Percentiles rank a stretch among this genome's conserved stretches.
These are phyloP conservation scores for Athetis lepigone DNA, from an alignment of 2,888 invertebrate species.

Conservation along the genomic window DNA sequence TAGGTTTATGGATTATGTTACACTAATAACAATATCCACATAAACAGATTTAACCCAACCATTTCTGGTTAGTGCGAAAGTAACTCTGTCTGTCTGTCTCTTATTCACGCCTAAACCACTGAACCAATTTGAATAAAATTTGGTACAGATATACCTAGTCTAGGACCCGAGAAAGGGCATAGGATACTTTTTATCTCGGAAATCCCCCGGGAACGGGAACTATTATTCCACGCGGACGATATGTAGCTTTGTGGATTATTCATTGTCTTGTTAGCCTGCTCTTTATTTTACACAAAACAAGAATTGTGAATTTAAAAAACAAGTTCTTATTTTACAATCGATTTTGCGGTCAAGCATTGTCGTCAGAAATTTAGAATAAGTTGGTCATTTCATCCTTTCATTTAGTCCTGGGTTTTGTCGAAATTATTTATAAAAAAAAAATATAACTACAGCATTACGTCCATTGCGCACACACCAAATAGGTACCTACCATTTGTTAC, in stretches of 20 bases:
- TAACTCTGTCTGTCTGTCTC: too few species aligned
- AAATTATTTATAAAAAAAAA: conserved; percentile 27
- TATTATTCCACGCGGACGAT: too few species aligned
- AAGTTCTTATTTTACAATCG: not conserved
- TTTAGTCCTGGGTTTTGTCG: not conserved
- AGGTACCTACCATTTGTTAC: conserved; percentile 40
- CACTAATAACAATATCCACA: not conserved
- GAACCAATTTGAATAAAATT: too few species aligned
- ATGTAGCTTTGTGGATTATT: not conserved
- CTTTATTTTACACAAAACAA: conserved; percentile 3
- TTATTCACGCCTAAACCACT: too few species aligned
- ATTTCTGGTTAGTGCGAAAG: too few species aligned
- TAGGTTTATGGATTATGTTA: not conserved
- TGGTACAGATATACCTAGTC: too few species aligned
- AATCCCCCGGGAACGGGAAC: too few species aligned
- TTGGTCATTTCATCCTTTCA: too few species aligned
- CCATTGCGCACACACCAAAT: conserved; percentile 32
- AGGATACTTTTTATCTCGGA: too few species aligned
- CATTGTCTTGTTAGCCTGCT: not conserved
- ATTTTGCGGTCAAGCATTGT: not conserved
- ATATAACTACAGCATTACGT: conserved; percentile 13
- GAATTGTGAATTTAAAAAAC: not conserved
- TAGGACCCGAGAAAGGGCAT: too few species aligned
- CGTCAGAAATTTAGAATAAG: conserved; percentile 3
- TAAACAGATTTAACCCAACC: too few species aligned